Evolutionary conservation across 2,113 vertebrate species (phyloP), one percentile per base, ranked within the genome.

Genomic region (Calidris pugnax): DNA sequence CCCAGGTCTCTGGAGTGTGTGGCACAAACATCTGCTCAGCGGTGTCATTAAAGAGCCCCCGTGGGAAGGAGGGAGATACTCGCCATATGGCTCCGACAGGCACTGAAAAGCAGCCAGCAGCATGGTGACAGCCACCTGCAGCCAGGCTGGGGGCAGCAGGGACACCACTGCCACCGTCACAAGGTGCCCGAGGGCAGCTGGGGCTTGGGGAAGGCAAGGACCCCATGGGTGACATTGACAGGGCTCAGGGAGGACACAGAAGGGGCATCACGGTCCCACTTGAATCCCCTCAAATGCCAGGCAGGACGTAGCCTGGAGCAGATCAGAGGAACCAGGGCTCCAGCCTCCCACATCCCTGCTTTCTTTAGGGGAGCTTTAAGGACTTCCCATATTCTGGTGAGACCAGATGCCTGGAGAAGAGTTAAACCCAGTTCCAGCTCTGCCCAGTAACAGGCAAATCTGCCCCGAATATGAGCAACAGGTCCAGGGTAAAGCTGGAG

Each of bases 11-110:
- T 41, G 47, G 86, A 86, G 91, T 7, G 33, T 47, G 79, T 50
- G 50, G 83, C 90, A 94, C 56, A 55, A 94, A 97, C 92, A 95
- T 73, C 95, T 98, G 96, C 91, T 97, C 56, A 20, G 71, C 28
- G 32, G 95, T 72, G 87, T 68, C 95, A 30, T 72, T 50, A 74
- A 56, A 62, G 72, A 67, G 26, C 37, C 47, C 53, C 51, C 27
- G 26, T n/a, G 88, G 43, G 95, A 95, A 97, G 85, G 88, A 80
- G 51, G 1, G 51, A 90, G 78, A 64, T 18, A 94, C 30, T 56
- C 90, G 71, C 41, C 88, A 90, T 13, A 39, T 39, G 92, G 92
- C 55, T 96, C 87, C 9, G 59, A 55, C 43, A 69, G 67, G 68
- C 73, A 55, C 20, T 53, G 69, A 90, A 75, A 32, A 69, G 48